Conservation (phyloP, 2,113 vertebrate genomes). For the Mobula hypostoma region DNA sequence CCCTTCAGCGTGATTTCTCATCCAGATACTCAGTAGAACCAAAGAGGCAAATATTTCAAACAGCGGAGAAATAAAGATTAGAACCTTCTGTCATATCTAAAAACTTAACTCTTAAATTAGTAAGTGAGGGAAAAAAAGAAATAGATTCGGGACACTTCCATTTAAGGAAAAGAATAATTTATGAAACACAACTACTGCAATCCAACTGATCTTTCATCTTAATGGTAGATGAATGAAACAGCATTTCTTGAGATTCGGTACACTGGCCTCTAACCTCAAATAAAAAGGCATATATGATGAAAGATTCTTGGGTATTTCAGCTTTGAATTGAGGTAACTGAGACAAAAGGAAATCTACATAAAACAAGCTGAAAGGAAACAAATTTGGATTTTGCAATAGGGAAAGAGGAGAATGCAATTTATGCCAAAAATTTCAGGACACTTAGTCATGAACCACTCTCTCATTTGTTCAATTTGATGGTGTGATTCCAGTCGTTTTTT, state of each 20-base stretch:
- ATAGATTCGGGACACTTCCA: not conserved
- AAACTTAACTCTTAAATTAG: not conserved
- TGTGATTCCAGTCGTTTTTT: too few relatives aligned
- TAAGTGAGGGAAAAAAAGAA: not conserved
- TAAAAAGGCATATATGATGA: not conserved
- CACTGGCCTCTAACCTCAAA: not conserved
- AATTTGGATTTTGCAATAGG: not conserved
- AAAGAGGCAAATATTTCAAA: conserved; percentile 16
- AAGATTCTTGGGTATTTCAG: not conserved
- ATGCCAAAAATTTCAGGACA: not conserved
- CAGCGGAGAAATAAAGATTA: not conserved
- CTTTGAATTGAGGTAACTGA: not conserved
- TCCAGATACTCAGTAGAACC: not conserved
- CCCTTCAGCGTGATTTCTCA: not conserved
- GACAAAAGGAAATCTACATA: not conserved
- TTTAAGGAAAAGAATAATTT: not conserved
- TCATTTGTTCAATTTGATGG: too few relatives aligned
- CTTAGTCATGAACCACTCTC: not conserved
- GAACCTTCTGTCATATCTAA: not conserved
- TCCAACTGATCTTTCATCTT: not conserved
- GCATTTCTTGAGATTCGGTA: not conserved
- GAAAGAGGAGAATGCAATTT: not conserved
- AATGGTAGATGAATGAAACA: not conserved
- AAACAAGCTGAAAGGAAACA: not conserved
- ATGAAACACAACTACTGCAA: not conserved